These are phyloP conservation scores for Pantherophis alleghaniensis DNA, from an alignment of 2,797 vertebrate species.

Conservation along the genomic window DNA sequence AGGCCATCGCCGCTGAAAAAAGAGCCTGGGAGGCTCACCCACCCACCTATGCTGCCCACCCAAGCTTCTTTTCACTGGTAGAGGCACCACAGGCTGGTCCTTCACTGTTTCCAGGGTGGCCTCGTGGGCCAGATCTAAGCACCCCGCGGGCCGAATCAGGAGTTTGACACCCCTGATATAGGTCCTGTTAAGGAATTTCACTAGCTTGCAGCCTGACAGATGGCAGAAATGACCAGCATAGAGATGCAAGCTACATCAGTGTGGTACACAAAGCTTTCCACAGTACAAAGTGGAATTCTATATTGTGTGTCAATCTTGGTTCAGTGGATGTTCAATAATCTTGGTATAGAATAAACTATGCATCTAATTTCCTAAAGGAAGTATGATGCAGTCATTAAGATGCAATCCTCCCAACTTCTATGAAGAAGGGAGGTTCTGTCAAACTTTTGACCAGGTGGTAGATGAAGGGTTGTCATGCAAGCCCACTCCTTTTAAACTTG, in stretches of 20 bases:
- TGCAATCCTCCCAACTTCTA: background rate
- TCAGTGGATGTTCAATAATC: background rate
- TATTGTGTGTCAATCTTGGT: background rate
- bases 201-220: background rate
- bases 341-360: background rate
- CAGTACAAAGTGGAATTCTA: background rate
- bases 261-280: background rate
- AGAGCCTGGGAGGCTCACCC: too few relatives aligned
- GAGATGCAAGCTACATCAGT: background rate
- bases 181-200: too few relatives aligned
- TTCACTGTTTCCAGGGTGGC: too few relatives aligned
- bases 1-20: too few relatives aligned
- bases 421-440: background rate
- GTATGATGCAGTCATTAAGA: background rate
- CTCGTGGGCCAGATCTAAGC: too few relatives aligned
- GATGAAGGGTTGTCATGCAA: background rate
- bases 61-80: too few relatives aligned
- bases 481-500: background rate
- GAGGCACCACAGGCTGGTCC: too few relatives aligned
- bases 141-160: too few relatives aligned
- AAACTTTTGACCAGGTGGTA: background rate
- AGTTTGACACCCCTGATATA: background rate
- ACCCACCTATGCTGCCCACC: fast-evolving
- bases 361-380: background rate
- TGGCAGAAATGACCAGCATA: background rate